Evolutionary conservation across 2,888 invertebrate genomes (phyloP).

Genomic region (Diploptera punctata): DNA sequence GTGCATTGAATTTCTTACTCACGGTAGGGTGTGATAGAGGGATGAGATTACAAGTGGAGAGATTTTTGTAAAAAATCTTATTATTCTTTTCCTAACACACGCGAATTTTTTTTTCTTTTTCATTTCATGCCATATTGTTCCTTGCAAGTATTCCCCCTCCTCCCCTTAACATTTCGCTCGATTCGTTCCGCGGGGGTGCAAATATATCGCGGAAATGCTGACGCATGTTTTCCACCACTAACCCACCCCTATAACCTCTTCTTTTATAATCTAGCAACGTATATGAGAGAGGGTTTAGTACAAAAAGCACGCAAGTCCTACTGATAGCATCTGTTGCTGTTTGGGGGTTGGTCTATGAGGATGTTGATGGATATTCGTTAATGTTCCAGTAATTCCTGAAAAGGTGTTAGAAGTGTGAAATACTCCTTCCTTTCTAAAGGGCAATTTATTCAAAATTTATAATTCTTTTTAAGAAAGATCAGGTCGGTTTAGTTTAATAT

Average conservation of each 20-base stretch:
- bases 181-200: conserved; percentile 21
- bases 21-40: not conserved
- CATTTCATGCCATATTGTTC: conserved; percentile 26
- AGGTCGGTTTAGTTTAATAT: not conserved
- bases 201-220: conserved; percentile 34
- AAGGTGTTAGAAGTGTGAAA: not conserved
- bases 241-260: conserved; percentile 6
- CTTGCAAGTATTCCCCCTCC: not conserved
- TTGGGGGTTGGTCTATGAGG: too few relatives aligned
- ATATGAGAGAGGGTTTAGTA: not conserved
- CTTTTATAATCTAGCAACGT: conserved; percentile 12
- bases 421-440: not conserved
- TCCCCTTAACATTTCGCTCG: not conserved
- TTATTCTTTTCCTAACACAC: conserved; percentile 17
- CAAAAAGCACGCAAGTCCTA: not conserved
- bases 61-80: conserved; percentile 14
- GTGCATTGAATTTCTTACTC: conserved; percentile 12
- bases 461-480: not conserved
- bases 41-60: conserved; percentile 13
- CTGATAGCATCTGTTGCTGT: not conserved
- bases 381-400: too few relatives aligned
- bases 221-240: conserved; percentile 32
- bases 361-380: too few relatives aligned
- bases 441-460: not conserved
- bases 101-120: not conserved